phyloP scores from a whole-genome alignment of 2,797 vertebrate species.

The Sebastes kiyomatsui region DNA sequence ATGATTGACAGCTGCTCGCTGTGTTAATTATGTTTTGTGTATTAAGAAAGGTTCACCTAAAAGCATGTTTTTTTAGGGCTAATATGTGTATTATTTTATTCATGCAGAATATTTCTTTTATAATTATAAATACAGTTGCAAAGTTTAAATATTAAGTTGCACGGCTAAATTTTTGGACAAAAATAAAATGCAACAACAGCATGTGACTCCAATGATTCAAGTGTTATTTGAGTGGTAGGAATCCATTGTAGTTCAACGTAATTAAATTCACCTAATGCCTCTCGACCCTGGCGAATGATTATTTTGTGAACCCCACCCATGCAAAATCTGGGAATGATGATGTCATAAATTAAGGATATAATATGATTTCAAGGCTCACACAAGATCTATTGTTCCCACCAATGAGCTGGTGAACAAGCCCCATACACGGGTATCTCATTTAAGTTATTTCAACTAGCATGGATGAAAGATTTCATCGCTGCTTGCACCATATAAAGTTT shows the following conservation, averaged over 20 bases:
- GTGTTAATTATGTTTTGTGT: slow-evolving; percentile 49
- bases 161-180: neutral
- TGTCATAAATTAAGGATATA: neutral
- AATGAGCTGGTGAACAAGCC: neutral
- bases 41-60: slow-evolving; percentile 4
- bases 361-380: neutral
- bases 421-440: neutral
- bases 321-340: slow-evolving; percentile 17
- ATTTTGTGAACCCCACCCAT: neutral
- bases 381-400: neutral
- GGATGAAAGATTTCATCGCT: neutral
- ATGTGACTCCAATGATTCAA: neutral
- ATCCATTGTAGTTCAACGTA: neutral
- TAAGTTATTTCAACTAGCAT: neutral
- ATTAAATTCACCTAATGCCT: neutral
- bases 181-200: neutral
- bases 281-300: neutral
- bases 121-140: neutral
- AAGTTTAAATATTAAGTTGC: neutral
- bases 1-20: slow-evolving; percentile 57
- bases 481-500: neutral
- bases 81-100: neutral
- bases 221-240: neutral
- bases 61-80: neutral
- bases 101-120: neutral